phyloP scores from a whole-genome alignment of 2,888 invertebrate species.

The Lacanobia oleracea region DNA sequence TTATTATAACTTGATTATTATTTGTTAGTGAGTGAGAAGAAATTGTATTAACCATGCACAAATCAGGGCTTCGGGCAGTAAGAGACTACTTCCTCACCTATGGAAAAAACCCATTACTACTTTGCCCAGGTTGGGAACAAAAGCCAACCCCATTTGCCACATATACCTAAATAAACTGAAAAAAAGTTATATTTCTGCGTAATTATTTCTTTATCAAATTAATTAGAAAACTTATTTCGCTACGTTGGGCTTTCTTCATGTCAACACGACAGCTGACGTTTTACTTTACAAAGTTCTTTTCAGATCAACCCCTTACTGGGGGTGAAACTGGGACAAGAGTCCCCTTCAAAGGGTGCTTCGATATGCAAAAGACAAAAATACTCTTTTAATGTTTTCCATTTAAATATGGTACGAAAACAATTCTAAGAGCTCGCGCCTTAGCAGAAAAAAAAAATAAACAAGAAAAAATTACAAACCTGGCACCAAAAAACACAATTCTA shows the following conservation, averaged over 20 bases:
- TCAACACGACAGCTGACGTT: conserved; percentile 36
- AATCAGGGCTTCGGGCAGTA: no score
- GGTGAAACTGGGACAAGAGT: conserved; percentile 40
- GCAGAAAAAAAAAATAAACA: conserved; percentile 26
- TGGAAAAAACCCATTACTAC: no score
- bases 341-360: conserved; percentile 4
- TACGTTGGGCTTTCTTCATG: conserved; percentile 7
- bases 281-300: conserved; percentile 37
- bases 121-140: no score
- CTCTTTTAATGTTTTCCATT: background rate
- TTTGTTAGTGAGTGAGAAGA: no score
- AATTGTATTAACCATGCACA: no score
- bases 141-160: no score
- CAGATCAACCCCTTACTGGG: conserved; percentile 29
- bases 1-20: no score
- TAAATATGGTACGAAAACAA: background rate
- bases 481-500: conserved; percentile 58
- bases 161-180: no score
- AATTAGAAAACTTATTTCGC: conserved; percentile 1
- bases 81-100: no score
- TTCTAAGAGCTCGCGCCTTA: background rate
- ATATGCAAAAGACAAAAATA: conserved; percentile 10
- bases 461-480: conserved; percentile 24
- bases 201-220: conserved; percentile 2
- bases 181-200: no score